Base-by-base conservation (phyloP, 2,888 invertebrate genomes). In the Cephus rjabovi region DNA sequence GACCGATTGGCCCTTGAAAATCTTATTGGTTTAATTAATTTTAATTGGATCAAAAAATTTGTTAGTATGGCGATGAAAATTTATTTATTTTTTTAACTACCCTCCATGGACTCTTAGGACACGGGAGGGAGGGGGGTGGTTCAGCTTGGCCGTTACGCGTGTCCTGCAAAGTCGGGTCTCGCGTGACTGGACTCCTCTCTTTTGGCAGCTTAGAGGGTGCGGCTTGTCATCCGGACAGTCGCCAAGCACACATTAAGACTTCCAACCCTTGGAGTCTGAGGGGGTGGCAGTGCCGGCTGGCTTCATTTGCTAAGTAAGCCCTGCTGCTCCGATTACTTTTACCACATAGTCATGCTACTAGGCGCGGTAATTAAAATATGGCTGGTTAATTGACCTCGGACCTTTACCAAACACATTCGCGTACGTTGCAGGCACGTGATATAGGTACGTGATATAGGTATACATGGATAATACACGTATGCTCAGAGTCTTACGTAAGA, bases 171-270 rank as follows among this genome's bases (percentile, higher is more conserved):
- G 82, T 85, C 74, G 79, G 77, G 78, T 83, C 81, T 88, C 83
- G 89, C 89, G 89, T 89, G 88, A 88, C 88, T 81, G 81, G 75
- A 77, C 56, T 56, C 9, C 56, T 56, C 56, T 56, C 56, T 56
- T 15, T 9, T 56, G 56, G 56, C 56, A 56, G 56, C 56, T 56
- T 9, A 80, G 76, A 83, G 86, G 88, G 88, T 84, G 88, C 83
- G 88, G 84, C 84, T 85, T 83, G 69, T 79, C 74, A 70, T 77
- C 77, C 71, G 76, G 77, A 70, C 81, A 81, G 79, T 75, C 78
- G 74, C 81, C 76, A 81, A 79, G 77, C 81, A 79, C 80, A 81
- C 82, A 83, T 86, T 87, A 86, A 86, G 87, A 87, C 87, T 80
- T 83, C 56, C 80, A 81, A 75, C 81, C 81, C 79, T 77, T 69